A percentile compares a stretch with the other conserved stretches of the same genome.
Conservation (phyloP, 2,113 vertebrate species). For the Buteo buteo region DNA sequence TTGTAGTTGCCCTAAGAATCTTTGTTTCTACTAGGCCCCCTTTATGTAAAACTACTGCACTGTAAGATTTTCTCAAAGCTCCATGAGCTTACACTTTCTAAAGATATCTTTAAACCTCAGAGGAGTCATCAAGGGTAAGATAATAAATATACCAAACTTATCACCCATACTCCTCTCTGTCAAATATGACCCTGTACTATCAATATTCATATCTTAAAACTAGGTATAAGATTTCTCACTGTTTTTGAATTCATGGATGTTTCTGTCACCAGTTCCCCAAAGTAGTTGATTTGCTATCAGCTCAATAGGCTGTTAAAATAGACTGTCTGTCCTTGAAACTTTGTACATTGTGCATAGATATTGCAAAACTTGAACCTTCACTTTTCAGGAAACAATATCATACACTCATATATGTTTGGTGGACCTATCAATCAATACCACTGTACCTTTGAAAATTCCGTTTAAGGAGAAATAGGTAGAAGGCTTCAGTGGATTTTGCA, state of each 20-base stretch:
- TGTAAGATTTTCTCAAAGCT: neutral
- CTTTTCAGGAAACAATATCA: neutral
- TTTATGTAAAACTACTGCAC: neutral
- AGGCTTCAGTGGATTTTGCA: neutral
- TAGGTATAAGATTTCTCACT: neutral
- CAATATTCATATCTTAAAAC: neutral
- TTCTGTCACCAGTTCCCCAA: neutral
- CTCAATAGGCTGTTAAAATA: neutral
- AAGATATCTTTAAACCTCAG: neutral
- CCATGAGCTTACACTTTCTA: neutral
- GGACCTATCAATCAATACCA: neutral
- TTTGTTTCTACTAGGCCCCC: neutral
- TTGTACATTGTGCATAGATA: neutral
- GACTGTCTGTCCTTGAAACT: neutral
- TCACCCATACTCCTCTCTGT: neutral
- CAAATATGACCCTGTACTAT: neutral
- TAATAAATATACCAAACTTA: neutral
- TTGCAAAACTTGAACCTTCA: neutral
- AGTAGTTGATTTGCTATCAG: neutral
- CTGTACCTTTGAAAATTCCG: neutral
- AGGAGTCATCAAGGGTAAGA: neutral
- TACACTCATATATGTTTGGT: neutral
- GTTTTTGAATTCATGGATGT: neutral
- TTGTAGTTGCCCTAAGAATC: neutral
- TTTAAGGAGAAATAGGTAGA: neutral